These are phyloP conservation scores for Melanaphis sacchari DNA, from an alignment of 1,140 invertebrate species.

Conservation along the genomic window DNA sequence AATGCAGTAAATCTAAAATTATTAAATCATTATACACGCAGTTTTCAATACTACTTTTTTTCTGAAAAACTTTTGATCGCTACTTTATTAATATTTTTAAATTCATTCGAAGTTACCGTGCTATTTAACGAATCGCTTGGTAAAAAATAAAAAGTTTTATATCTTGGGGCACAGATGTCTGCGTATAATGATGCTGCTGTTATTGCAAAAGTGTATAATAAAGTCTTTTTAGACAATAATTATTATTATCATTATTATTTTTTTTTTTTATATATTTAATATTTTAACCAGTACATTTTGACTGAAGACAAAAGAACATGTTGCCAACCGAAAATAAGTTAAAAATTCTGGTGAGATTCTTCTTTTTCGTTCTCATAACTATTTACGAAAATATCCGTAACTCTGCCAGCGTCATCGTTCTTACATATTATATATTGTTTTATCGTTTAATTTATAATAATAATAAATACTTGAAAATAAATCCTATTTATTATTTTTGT, in stretches of 20 bases:
- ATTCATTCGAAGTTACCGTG: background rate
- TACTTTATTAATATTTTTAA: conserved; percentile 33
- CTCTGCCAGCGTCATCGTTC: background rate
- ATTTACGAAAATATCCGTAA: conserved; percentile 7
- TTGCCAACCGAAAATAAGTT: background rate
- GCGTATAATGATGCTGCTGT: conserved; percentile 18
- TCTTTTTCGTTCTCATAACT: background rate
- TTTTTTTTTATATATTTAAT: background rate
- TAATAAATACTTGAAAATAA: background rate
- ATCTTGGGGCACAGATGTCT: background rate
- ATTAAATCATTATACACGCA: background rate
- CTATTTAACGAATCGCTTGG: conserved; percentile 3
- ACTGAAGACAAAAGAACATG: background rate
- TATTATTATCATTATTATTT: background rate
- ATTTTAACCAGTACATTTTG: background rate
- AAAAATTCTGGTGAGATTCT: background rate
- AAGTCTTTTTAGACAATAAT: background rate
- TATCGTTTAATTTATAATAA: background rate
- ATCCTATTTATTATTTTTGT: background rate
- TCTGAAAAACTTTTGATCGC: background rate
- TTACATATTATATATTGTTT: background rate
- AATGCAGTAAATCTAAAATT: background rate
- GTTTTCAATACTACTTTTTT: conserved; percentile 25
- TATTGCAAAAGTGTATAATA: background rate
- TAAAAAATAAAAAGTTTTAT: conserved; percentile 22